Base-by-base conservation (phyloP, 2,888 invertebrate genomes). In the Brachyopa scutellaris region DNA sequence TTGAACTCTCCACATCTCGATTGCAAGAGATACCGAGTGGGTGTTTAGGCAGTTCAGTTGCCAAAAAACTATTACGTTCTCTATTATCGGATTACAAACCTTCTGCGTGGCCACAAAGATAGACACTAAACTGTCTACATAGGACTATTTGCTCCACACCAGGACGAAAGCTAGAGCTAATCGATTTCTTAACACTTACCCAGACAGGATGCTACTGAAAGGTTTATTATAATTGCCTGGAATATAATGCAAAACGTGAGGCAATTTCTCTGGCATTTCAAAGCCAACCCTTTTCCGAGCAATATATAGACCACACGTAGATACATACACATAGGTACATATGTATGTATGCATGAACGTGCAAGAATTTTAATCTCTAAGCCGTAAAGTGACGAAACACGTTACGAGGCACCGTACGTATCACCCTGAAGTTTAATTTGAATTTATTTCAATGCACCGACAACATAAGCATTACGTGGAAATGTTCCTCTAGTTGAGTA, bases 1-100 rank as follows among this genome's bases (percentile, higher is more conserved):
- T 83, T 83, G 83, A 83, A 73, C 67, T 57, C 64, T 73, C 55
- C 78, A n/a, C n/a, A 62, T 79, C 69, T 82, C 79, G 73, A 67
- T 83, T 66, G 61, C 53, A 45, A 47, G 61, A 67, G 79, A 59
- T 61, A 67, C 67, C 31, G 67, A 73, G 67, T 61, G 79, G 55
- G 74, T 67, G 47, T 79, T 67, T 67, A 79, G 79, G 73, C 74
- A 74, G 61, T 79, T 74, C 45, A 59, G 59, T 36, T 53, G 59
- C 59, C 69, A 26, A 64, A 73, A 67, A 21, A 66, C 40, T 42
- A 53, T 13, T 19, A 31, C 21, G 15, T 23, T 19, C 51, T 40
- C 66, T 53, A 23, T 66, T 79, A 73, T 73, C 59, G 73, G 66
- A 67, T 79, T 73, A 73, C 73, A 79, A 45, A 61, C 31, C 61